phyloP scores from a whole-genome alignment of 2,888 invertebrate species.

The Escarpia spicata region DNA sequence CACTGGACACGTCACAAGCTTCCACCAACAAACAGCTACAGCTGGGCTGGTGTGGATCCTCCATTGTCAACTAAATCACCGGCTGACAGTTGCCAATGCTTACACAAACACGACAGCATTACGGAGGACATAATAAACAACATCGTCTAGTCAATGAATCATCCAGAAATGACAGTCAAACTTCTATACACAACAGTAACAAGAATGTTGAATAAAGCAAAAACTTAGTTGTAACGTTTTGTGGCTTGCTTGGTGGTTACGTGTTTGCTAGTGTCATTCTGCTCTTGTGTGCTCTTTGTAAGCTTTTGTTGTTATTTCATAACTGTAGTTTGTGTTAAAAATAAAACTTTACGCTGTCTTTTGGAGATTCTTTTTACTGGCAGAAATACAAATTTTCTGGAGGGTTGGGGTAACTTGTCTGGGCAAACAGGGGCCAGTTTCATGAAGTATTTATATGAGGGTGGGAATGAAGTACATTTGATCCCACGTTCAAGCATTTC shows the following conservation, averaged over 20 bases:
- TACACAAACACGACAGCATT: not conserved
- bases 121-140: not conserved
- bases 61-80: not conserved
- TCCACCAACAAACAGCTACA: not conserved
- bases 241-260: not conserved
- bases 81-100: not conserved
- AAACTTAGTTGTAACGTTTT: not conserved
- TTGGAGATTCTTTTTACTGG: not conserved
- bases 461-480: too few species aligned
- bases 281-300: not conserved
- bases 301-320: slow-evolving; percentile 14
- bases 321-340: not conserved
- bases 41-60: not conserved
- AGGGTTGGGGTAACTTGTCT: too few species aligned
- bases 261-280: not conserved
- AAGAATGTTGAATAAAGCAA: not conserved
- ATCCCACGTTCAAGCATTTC: too few species aligned
- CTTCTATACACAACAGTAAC: not conserved
- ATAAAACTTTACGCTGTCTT: not conserved
- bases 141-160: not conserved
- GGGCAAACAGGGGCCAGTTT: too few species aligned
- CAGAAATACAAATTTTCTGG: too few species aligned
- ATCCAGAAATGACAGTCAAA: not conserved
- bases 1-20: not conserved
- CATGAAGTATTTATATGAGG: too few species aligned